A percentile compares a stretch with the other conserved stretches of the same genome.
Evolutionary conservation across 2,888 invertebrate species (phyloP).

Genomic region (Mystacides longicornis): DNA sequence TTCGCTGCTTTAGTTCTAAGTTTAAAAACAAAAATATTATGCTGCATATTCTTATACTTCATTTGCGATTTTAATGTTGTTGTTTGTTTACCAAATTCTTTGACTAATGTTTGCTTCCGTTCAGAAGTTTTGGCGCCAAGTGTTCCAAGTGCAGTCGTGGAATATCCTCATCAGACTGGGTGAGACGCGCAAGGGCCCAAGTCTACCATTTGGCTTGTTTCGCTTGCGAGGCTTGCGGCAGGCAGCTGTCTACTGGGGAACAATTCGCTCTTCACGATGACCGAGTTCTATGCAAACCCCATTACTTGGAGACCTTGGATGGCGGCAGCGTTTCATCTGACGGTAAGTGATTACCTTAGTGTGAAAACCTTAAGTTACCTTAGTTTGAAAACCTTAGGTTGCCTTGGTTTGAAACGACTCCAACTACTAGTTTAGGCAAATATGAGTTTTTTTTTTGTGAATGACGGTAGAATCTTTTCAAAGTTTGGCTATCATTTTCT

Average conservation of each 20-base stretch:
- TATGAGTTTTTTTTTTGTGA: too few species aligned
- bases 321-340: constrained; percentile 86
- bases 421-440: too few species aligned
- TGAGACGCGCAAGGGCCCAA: constrained; percentile 85
- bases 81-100: neutral
- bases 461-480: too few species aligned
- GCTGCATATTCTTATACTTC: too few species aligned
- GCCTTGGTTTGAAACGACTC: too few species aligned
- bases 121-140: constrained; percentile 91
- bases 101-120: constrained; percentile 31
- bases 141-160: constrained; percentile 92
- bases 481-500: too few species aligned
- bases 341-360: too few species aligned
- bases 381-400: too few species aligned
- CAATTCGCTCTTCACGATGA: constrained; percentile 96
- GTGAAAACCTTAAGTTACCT: too few species aligned
- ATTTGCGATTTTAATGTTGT: too few species aligned
- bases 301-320: constrained; percentile 91
- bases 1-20: too few species aligned
- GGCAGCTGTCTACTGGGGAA: constrained; percentile 89
- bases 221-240: constrained; percentile 92
- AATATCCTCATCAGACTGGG: constrained; percentile 96
- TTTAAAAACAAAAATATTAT: too few species aligned
- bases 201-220: constrained; percentile 99
- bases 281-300: constrained; percentile 92